Conservation (phyloP, 2,888 invertebrate species). For the Microchrysa polita region DNA sequence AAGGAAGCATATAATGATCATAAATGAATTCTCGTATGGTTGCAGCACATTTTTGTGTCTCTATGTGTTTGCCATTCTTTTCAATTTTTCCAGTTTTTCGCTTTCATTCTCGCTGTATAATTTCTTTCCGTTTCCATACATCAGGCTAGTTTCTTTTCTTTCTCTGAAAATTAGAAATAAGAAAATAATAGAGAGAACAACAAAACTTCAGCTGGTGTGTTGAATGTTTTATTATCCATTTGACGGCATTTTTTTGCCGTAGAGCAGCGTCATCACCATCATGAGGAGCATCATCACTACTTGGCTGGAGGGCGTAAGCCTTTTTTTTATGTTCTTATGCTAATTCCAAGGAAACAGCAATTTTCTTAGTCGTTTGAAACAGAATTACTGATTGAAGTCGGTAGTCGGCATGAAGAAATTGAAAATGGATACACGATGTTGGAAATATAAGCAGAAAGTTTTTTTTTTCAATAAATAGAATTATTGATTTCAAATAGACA, state of each 20-base stretch:
- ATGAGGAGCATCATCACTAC: background rate
- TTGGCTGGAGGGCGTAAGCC: background rate
- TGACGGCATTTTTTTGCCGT: constrained; percentile 8
- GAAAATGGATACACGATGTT: too few relatives aligned
- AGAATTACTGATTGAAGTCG: too few relatives aligned
- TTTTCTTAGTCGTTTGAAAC: too few relatives aligned
- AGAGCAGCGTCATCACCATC: background rate
- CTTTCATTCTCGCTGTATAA: background rate
- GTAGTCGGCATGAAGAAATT: too few relatives aligned
- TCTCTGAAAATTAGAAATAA: constrained; percentile 15
- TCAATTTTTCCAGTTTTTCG: background rate
- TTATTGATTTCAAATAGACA: too few relatives aligned
- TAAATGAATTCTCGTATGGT: constrained; percentile 16
- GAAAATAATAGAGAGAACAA: constrained; percentile 24
- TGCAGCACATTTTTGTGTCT: constrained; percentile 15
- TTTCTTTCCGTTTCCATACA: background rate
- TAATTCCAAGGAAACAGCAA: too few relatives aligned
- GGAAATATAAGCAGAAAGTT: too few relatives aligned
- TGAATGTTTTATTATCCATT: constrained; percentile 37
- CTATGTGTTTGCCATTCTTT: background rate
- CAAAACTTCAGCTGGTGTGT: constrained; percentile 11
- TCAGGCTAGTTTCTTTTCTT: background rate
- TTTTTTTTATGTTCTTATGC: background rate
- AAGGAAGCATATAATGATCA: constrained; percentile 38
- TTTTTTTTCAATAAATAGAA: too few relatives aligned